A percentile compares a stretch with the other conserved stretches of the same genome.
phyloP scores from a whole-genome alignment of 2,797 vertebrate species.

The Chromobotia macracanthus region DNA sequence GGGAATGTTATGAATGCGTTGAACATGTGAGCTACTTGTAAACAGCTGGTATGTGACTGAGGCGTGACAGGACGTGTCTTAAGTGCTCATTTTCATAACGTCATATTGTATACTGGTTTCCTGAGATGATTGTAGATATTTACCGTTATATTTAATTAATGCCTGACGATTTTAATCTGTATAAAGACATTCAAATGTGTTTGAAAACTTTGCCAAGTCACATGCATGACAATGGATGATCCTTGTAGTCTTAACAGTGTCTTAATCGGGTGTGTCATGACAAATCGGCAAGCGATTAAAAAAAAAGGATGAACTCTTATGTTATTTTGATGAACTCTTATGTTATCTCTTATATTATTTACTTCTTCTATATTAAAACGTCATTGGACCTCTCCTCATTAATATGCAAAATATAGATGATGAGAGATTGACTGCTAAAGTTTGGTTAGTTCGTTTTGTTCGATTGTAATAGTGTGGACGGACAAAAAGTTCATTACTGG shows the following conservation, averaged over 20 bases:
- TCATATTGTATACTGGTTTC: background rate
- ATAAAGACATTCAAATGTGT: constrained; percentile 30
- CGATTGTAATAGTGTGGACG: background rate
- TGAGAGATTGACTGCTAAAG: too few species aligned
- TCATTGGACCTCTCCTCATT: background rate
- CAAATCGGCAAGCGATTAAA: background rate
- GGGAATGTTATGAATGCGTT: constrained; percentile 48
- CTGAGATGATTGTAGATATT: background rate
- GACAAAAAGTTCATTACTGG: background rate
- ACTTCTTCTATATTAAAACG: too few species aligned
- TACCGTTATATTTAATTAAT: background rate
- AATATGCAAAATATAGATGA: background rate
- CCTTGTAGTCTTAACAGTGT: constrained; percentile 5
- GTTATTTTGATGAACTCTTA: background rate
- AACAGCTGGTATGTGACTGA: constrained; percentile 30
- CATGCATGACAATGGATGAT: background rate
- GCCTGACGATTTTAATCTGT: background rate
- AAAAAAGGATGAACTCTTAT: background rate
- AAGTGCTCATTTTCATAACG: constrained; percentile 21
- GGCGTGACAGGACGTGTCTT: background rate
- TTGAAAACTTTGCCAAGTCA: background rate
- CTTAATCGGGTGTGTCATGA: background rate
- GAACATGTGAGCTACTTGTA: constrained; percentile 5
- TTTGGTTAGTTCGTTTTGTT: background rate
- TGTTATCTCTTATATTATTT: too few species aligned